These are phyloP conservation scores for Trichonephila clavata DNA, from an alignment of 1,140 invertebrate species.

Conservation along the genomic window DNA sequence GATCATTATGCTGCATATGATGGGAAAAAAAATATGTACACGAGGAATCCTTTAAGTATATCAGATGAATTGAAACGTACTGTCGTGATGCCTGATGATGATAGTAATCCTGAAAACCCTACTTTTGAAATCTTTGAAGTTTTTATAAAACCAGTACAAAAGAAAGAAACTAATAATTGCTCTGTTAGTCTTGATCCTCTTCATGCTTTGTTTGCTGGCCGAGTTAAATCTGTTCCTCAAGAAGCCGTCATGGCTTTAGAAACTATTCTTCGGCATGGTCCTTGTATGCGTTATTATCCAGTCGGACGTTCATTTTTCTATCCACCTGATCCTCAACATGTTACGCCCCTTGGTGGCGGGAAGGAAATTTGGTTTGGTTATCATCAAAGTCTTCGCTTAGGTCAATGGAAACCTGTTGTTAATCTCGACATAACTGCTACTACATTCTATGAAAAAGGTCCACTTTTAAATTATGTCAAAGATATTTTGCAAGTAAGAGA, in stretches of 20 bases:
- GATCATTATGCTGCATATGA: constrained; percentile 65
- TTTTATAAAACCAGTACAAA: constrained; percentile 53
- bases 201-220: constrained; percentile 48
- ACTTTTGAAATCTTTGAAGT: constrained; percentile 54
- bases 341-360: constrained; percentile 61
- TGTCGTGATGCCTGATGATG: not conserved
- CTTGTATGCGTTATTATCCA: constrained; percentile 65
- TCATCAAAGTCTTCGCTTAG: constrained; percentile 72
- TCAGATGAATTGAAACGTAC: not conserved
- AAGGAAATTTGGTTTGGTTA: constrained; percentile 77
- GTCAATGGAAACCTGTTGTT: constrained; percentile 75
- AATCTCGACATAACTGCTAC: constrained; percentile 76
- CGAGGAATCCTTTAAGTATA: constrained; percentile 28
- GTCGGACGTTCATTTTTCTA: constrained; percentile 77
- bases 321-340: not conserved
- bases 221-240: constrained; percentile 35
- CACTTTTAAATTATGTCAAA: constrained; percentile 63
- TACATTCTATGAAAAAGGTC: constrained; percentile 60
- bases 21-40: constrained; percentile 72
- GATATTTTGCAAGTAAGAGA: not conserved
- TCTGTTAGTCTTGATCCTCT: constrained; percentile 66
- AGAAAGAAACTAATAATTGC: constrained; percentile 51
- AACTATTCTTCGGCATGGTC: constrained; percentile 67
- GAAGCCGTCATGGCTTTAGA: constrained; percentile 75
- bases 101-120: not conserved